Conservation (phyloP, 2,113 vertebrate species). For the Toxostoma redivivum region DNA sequence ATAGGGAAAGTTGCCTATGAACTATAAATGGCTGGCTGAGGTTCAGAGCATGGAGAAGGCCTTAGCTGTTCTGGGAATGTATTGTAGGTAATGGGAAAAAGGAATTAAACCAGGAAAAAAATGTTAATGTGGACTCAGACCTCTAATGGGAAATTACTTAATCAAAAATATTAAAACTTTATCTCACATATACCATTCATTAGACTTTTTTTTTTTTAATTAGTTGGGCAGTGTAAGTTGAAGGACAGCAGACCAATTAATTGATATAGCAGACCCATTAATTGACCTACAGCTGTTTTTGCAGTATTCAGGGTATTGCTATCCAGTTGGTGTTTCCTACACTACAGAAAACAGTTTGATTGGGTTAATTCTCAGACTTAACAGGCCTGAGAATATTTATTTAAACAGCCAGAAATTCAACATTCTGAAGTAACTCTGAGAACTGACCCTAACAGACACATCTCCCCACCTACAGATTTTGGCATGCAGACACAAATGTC, state of each 20-base stretch:
- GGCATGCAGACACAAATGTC: fast-evolving
- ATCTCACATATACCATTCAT: not conserved
- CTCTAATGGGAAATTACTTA: not conserved
- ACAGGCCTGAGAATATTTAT: not conserved
- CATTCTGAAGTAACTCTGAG: not conserved
- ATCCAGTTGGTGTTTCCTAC: not conserved
- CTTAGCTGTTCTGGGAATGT: not conserved
- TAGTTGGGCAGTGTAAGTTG: not conserved
- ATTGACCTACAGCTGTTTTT: not conserved
- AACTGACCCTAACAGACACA: not conserved
- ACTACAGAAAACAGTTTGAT: not conserved
- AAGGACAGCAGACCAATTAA: not conserved
- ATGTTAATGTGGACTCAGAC: not conserved
- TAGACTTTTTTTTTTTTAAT: not conserved
- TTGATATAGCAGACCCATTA: not conserved
- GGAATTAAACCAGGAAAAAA: not conserved
- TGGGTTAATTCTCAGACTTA: not conserved
- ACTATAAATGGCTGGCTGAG: not conserved
- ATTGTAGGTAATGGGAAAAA: fast-evolving
- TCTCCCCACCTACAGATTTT: not conserved
- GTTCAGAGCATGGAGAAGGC: not conserved
- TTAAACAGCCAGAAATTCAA: not conserved
- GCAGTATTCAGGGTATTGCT: not conserved
- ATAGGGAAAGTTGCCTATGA: fast-evolving
- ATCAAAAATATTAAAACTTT: not conserved